phyloP scores from a whole-genome alignment of 2,113 vertebrate genomes.

The Poecilia latipinna region DNA sequence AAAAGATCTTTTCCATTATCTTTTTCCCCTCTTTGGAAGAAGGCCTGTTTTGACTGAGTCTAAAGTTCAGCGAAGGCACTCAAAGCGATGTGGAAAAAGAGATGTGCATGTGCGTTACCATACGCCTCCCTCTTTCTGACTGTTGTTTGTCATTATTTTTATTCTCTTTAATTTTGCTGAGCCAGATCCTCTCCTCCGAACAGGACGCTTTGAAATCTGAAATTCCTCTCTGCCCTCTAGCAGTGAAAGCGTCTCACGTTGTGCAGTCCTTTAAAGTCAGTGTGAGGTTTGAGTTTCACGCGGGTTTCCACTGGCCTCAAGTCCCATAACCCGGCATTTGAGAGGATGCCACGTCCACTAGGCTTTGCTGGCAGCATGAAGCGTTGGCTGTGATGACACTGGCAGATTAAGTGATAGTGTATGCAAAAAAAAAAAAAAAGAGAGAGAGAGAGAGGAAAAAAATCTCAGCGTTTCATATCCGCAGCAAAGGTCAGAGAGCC shows the following conservation, averaged over 20 bases:
- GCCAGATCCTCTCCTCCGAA: conserved; percentile 5
- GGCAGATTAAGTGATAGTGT: conserved; percentile 24
- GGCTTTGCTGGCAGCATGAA: conserved; percentile 8
- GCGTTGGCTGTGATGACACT: conserved; percentile 23
- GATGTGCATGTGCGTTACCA: no score
- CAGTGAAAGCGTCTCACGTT: conserved; percentile 14
- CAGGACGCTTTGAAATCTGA: neutral
- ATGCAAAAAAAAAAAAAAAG: neutral
- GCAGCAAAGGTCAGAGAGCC: conserved; percentile 48
- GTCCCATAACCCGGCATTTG: conserved; percentile 23
- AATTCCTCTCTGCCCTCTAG: neutral
- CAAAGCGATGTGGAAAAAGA: no score
- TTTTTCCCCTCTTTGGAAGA: no score
- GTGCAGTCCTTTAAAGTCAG: conserved; percentile 21
- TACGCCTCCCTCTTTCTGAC: neutral
- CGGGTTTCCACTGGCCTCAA: neutral
- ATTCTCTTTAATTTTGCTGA: conserved; percentile 9
- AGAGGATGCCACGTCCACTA: conserved; percentile 27
- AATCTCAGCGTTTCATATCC: conserved; percentile 2
- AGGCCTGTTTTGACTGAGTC: no score
- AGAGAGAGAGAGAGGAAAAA: neutral
- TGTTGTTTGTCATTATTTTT: neutral
- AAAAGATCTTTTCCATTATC: no score
- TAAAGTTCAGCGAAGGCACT: no score
- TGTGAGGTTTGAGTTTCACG: no score